phyloP scores from a whole-genome alignment of 1,140 invertebrate genomes.

The Drusus annulatus region DNA sequence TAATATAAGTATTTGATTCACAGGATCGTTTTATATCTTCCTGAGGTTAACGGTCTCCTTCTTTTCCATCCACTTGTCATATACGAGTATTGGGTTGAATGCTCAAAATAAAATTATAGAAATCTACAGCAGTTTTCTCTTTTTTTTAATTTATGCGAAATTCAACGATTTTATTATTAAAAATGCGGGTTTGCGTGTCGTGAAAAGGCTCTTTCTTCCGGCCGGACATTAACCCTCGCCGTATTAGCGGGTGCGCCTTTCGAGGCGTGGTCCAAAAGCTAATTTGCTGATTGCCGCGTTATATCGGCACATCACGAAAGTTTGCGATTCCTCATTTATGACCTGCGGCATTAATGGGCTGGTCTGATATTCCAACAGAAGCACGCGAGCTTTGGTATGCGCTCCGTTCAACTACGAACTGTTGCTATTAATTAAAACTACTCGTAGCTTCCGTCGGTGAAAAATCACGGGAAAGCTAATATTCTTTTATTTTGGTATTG shows the following conservation, averaged over 20 bases:
- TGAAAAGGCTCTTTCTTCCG: constrained; percentile 1
- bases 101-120: not conserved
- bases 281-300: constrained; percentile 7
- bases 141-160: not conserved
- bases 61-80: not conserved
- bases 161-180: not conserved
- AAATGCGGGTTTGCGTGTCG: constrained; percentile 7
- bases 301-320: constrained; percentile 16
- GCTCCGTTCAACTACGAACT: too few species aligned
- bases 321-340: constrained; percentile 4
- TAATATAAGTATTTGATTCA: too few species aligned
- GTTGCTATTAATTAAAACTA: too few species aligned
- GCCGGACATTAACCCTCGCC: not conserved
- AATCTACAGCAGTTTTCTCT: too few species aligned
- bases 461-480: too few species aligned
- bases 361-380: not conserved
- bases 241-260: not conserved
- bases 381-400: too few species aligned
- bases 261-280: constrained; percentile 1
- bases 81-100: not conserved
- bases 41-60: too few species aligned
- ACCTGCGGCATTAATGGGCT: not conserved
- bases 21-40: too few species aligned
- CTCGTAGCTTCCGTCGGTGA: too few species aligned
- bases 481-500: too few species aligned